Evolutionary conservation across 2,888 invertebrate genomes (phyloP).

Genomic region (Cremastobaeus sp.): DNA sequence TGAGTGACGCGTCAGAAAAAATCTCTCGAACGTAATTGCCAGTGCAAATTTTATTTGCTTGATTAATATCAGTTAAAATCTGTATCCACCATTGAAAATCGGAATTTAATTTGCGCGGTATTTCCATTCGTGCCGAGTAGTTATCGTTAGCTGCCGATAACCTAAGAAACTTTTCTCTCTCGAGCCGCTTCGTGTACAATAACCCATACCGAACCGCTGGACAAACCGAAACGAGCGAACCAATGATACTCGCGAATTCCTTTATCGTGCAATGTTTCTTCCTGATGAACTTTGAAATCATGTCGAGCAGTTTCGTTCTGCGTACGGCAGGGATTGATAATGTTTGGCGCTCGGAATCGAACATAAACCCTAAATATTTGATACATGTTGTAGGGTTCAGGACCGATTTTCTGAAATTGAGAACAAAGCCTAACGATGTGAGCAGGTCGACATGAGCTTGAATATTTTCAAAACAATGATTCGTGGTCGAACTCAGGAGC

Average conservation of each 20-base stretch:
- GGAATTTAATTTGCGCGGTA: neutral
- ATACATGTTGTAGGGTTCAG: neutral
- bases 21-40: no score
- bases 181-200: no score
- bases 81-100: neutral
- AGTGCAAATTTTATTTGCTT: no score
- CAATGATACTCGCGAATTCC: no score
- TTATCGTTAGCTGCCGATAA: no score
- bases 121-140: no score
- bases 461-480: neutral
- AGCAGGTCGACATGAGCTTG: neutral
- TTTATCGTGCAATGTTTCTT: neutral
- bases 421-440: neutral
- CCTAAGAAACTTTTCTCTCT: no score
- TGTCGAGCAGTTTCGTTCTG: no score
- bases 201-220: neutral
- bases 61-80: no score
- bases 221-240: no score
- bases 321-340: neutral
- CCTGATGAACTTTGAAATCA: no score
- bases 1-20: no score
- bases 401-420: neutral
- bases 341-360: neutral
- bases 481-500: neutral
- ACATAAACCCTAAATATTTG: constrained; percentile 1